Base-by-base conservation (phyloP, 1,140 invertebrate species). In the Augochlora pura region DNA sequence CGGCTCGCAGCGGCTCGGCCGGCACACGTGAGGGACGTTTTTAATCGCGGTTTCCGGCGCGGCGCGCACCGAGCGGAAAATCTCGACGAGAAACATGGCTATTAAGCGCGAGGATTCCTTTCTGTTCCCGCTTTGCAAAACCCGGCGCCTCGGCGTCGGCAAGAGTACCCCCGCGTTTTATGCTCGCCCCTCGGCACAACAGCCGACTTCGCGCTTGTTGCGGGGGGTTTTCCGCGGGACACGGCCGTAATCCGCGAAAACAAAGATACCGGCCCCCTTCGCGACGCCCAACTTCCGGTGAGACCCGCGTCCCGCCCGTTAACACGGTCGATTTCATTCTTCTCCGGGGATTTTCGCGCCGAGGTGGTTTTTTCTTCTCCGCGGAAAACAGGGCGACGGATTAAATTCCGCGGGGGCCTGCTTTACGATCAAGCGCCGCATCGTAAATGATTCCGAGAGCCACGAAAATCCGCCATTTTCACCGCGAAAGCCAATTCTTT, bases 271-370 rank as follows among this genome's bases (percentile, higher is more conserved):
- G 2, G 16, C 4, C 10, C 52, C 25, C 12, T 42, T 42, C 21
- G n/a, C 23, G 39, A 12, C 7, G 27, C 62, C 70, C 62, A 71
- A 77, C 62, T 71, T 77, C 60, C 46, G 27, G 49, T 70, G 49
- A 70, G 70, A 42, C 42, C 8, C n/a, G 3, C 25, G 32, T 4
- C 32, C 32, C 49, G 16, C 16, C 3, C 49, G 57, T 77, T 77
- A 62, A 77, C 70, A 52, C 21, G 75, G 27, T n/a, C 25, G 75
- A 77, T 77, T 54, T 77, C 49, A n/a, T 27, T 70, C 62, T 63
- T 68, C 27, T 54, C 5, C 49, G 10, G 42, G 42, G 42, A 46
- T 46, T 46, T 46, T 46, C 42, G 42, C 42, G 14, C 42, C 42
- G 42, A 10, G 10, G 14, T 2, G 42, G 3, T 46, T 10, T 14